Conservation (phyloP, 92 coral and sea anemone genomes). For the Parazoanthus swiftii region DNA sequence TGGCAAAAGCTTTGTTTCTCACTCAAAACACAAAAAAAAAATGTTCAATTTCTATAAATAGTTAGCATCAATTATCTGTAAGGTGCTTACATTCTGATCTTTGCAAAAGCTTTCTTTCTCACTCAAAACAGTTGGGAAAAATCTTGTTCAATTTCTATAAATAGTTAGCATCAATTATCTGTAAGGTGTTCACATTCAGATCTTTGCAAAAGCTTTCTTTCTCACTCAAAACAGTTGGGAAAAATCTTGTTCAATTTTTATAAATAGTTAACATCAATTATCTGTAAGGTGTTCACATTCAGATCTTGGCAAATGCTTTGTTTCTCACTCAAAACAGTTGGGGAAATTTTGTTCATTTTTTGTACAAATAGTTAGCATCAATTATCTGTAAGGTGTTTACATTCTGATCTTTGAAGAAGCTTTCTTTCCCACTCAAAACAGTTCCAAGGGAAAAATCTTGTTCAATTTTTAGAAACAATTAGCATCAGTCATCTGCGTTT, state of each 20-base stretch:
- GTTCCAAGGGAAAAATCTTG: too few relatives aligned
- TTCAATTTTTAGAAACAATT: too few relatives aligned
- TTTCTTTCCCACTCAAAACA: too few relatives aligned
- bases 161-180: background rate
- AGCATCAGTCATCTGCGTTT: too few relatives aligned
- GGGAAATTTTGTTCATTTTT: background rate
- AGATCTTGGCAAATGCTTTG: too few relatives aligned
- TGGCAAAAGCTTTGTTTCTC: background rate
- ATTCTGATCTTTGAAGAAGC: too few relatives aligned
- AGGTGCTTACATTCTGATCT: background rate
- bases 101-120: background rate
- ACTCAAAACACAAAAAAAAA: background rate
- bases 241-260: background rate
- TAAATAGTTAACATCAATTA: too few relatives aligned
- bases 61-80: background rate
- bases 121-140: background rate
- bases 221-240: background rate
- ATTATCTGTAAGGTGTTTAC: background rate
- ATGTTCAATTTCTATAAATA: background rate
- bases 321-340: background rate
- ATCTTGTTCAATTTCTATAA: background rate
- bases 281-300: background rate
- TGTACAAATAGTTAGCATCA: too few relatives aligned
- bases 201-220: too few relatives aligned
- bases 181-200: background rate